Base-by-base conservation (phyloP, 2,113 vertebrate species). In the Boleophthalmus pectinirostris region DNA sequence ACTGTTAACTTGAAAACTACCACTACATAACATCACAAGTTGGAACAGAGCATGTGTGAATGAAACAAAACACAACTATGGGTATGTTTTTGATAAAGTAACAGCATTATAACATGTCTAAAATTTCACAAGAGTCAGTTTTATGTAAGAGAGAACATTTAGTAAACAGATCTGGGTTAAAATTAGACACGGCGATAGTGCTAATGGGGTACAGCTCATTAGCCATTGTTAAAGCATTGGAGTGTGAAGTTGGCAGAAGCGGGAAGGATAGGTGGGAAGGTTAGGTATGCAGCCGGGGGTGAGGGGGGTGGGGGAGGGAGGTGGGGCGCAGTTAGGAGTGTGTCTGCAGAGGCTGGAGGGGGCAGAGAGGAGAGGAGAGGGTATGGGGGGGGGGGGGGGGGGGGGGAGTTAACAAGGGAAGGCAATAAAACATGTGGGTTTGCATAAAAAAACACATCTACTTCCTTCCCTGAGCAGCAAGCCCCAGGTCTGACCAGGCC, bases 381-480 rank as follows among this genome's bases (percentile, higher is more conserved):
- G n/a, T n/a, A n/a, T n/a, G 49, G 21, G 11, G 56, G 60, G 43
- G 60, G 72, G 16, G 64, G 77, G 11, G 49, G 21, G 11, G 56
- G 60, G 43, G 60, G 72, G 16, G 54, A 33, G 56, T 77, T 74
- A 79, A 83, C 84, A 81, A 72, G 82, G 79, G 60, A 82, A 83
- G 47, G 82, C 77, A 79, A 87, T 87, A 86, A 86, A 89, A 86
- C 72, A 79, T 73, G 86, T 82, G 78, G 82, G 73, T 85, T 85
- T 35, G 77, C 71, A 89, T 91, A 70, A 81, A 90, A 29, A 83
- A 66, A 76, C 84, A 81, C 65, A 83, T 23, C 60, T 68, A 83
- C 83, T 90, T 88, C 85, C 69, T 85, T 64, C 80, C 57, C 24
- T 20, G 2, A 29, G 68, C 61, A 25, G 46, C 29, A 69, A 49